Evolutionary conservation across 1,140 invertebrate genomes (phyloP).

Genomic region (Epicauta chinensis): DNA sequence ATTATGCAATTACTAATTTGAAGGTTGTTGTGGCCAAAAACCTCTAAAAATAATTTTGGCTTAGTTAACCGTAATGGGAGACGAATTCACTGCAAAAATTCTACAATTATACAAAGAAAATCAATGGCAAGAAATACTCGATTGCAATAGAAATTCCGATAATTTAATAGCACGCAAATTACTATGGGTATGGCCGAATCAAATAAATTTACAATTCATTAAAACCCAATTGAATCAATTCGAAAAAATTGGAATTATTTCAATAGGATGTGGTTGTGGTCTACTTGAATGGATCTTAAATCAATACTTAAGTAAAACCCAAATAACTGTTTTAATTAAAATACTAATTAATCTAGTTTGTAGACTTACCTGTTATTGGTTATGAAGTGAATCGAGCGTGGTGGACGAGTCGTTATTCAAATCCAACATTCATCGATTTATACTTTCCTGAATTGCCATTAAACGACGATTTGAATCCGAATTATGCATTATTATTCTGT

Average conservation of each 20-base stretch:
- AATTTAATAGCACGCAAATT: conserved; percentile 39
- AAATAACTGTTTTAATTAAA: background rate
- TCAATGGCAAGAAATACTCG: conserved; percentile 33
- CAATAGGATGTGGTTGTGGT: conserved; percentile 53
- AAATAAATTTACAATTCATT: conserved; percentile 45
- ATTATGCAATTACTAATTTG: background rate
- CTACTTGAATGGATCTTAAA: conserved; percentile 52
- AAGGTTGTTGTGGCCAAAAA: background rate
- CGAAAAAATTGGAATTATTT: conserved; percentile 42
- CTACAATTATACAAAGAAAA: conserved; percentile 26
- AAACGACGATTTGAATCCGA: conserved; percentile 36
- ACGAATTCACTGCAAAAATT: conserved; percentile 25
- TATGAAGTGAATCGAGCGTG: conserved; percentile 54
- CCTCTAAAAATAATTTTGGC: background rate
- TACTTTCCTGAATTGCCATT: conserved; percentile 39
- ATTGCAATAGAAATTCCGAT: conserved; percentile 29
- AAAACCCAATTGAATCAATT: conserved; percentile 33
- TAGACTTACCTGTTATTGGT: conserved; percentile 46
- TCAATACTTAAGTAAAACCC: conserved; percentile 43
- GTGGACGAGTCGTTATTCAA: conserved; percentile 56
- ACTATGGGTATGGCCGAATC: conserved; percentile 54
- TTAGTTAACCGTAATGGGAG: conserved; percentile 20
- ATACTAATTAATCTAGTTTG: conserved; percentile 18
- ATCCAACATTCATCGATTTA: conserved; percentile 47
- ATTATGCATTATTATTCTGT: conserved; percentile 62